These are phyloP conservation scores for Sylvilagus floridanus DNA, from an alignment of 2,797 vertebrate genomes.

Conservation along the genomic window DNA sequence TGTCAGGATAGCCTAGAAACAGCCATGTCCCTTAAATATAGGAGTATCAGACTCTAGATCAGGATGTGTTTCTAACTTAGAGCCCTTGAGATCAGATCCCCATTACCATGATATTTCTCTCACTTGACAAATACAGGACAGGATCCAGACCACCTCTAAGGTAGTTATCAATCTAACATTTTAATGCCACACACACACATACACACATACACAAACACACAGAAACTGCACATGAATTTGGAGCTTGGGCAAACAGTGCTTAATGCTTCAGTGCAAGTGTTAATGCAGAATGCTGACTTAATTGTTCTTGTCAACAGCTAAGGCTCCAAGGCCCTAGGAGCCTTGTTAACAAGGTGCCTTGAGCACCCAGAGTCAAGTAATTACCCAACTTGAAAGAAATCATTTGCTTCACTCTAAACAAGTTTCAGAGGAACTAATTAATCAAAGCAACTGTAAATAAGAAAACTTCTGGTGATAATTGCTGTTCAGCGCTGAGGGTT, in stretches of 20 bases:
- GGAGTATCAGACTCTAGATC: no score
- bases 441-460: conserved; percentile 24
- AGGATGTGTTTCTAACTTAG: no score
- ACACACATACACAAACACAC: no score
- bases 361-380: neutral
- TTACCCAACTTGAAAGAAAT: conserved; percentile 31
- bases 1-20: no score
- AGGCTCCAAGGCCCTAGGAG: neutral
- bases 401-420: conserved; percentile 7
- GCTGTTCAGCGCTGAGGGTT: neutral
- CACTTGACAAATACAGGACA: neutral
- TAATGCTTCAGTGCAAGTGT: neutral
- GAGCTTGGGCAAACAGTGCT: neutral
- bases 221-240: neutral
- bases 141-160: neutral
- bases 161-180: neutral
- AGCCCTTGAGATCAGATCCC: no score
- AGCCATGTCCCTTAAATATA: no score
- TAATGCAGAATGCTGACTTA: neutral
- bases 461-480: conserved; percentile 64
- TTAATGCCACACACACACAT: neutral
- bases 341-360: conserved; percentile 47
- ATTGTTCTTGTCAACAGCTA: neutral
- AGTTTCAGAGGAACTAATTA: conserved; percentile 77
- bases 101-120: neutral